A percentile compares a stretch with the other conserved stretches of the same genome.
phyloP scores from a whole-genome alignment of 2,113 vertebrate species.

The Thamnophis sirtalis region DNA sequence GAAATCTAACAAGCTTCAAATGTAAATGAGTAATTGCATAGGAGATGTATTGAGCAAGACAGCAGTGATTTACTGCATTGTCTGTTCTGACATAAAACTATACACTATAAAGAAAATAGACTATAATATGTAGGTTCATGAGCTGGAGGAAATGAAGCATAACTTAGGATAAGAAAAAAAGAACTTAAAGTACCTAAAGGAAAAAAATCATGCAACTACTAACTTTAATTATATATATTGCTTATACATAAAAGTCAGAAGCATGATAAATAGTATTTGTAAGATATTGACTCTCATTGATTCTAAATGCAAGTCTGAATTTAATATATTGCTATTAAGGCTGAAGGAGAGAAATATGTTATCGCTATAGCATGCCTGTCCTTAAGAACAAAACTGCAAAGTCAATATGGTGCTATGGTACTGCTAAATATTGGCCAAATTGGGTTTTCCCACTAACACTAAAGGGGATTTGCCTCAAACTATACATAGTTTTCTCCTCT shows the following conservation, averaged over 20 bases:
- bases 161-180: slow-evolving; percentile 6
- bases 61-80: slow-evolving; percentile 15
- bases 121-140: slow-evolving; percentile 10
- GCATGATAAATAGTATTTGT: slow-evolving; percentile 9
- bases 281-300: neutral
- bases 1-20: neutral
- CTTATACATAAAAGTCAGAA: slow-evolving; percentile 16
- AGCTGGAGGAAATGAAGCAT: slow-evolving; percentile 7
- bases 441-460: neutral
- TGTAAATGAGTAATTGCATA: slow-evolving; percentile 19
- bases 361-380: neutral
- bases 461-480: neutral
- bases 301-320: slow-evolving; percentile 11
- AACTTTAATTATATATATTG: slow-evolving; percentile 15
- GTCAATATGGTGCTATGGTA: neutral
- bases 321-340: slow-evolving; percentile 1
- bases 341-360: neutral
- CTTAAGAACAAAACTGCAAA: neutral
- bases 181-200: neutral
- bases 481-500: neutral
- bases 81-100: slow-evolving; percentile 7
- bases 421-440: neutral
- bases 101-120: slow-evolving; percentile 1
- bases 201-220: neutral
- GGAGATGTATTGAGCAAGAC: neutral